These are phyloP conservation scores for Incurvaria masculella DNA, from an alignment of 2,888 invertebrate species.

Conservation along the genomic window DNA sequence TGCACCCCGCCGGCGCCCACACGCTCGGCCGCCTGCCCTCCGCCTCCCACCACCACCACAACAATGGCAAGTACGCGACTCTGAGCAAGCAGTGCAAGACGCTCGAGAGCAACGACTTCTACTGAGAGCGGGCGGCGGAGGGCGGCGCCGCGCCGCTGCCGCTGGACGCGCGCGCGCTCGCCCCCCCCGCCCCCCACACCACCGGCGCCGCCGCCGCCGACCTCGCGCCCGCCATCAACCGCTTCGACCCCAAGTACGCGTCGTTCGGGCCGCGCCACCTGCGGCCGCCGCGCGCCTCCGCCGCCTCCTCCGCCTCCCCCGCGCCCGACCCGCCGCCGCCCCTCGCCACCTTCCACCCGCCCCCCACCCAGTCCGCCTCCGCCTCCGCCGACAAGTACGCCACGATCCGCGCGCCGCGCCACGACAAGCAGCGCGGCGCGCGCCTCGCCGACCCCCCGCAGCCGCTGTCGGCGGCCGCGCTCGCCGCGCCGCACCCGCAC, in stretches of 20 bases:
- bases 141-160: slow-evolving; percentile 46
- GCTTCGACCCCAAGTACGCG: slow-evolving; percentile 59
- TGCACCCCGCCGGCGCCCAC: slow-evolving; percentile 54
- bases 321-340: slow-evolving; percentile 25
- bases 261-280: slow-evolving; percentile 52
- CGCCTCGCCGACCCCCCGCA: slow-evolving; percentile 39
- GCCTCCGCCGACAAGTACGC: slow-evolving; percentile 8
- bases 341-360: slow-evolving; percentile 31
- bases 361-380: slow-evolving; percentile 14
- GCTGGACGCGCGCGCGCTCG: slow-evolving; percentile 34
- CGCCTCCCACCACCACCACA: slow-evolving; percentile 38
- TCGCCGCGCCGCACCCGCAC: background rate
- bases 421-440: slow-evolving; percentile 47
- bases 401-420: slow-evolving; percentile 12
- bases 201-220: slow-evolving; percentile 38
- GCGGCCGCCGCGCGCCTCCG: slow-evolving; percentile 43
- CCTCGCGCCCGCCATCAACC: slow-evolving; percentile 46
- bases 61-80: slow-evolving; percentile 91
- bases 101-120: slow-evolving; percentile 89
- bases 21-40: slow-evolving; percentile 67
- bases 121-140: slow-evolving; percentile 80
- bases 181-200: slow-evolving; percentile 49
- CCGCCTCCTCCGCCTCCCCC: slow-evolving; percentile 33
- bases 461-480: slow-evolving; percentile 46
- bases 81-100: slow-evolving; percentile 96